A percentile compares a stretch with the other conserved stretches of the same genome.
phyloP scores from a whole-genome alignment of 2,888 invertebrate species.

The Caenorhabditis sinica region DNA sequence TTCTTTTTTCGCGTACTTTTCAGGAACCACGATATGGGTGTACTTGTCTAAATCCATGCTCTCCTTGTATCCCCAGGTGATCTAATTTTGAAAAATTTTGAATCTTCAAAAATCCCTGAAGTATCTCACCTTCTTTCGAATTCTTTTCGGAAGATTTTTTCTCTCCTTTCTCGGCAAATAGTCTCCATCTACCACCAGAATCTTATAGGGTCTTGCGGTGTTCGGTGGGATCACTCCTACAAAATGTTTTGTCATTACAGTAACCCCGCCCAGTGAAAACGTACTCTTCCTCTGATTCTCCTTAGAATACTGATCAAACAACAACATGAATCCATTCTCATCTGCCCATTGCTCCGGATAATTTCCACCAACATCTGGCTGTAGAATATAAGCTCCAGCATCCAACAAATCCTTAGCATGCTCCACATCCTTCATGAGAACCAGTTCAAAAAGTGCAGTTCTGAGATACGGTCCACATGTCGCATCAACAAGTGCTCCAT shows the following conservation, averaged over 20 bases:
- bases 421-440: conserved; percentile 11
- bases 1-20: neutral
- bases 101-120: neutral
- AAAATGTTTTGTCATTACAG: too few relatives aligned
- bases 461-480: conserved; percentile 16
- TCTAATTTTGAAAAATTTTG: conserved; percentile 1
- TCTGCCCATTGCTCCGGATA: conserved; percentile 24
- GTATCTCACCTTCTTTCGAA: neutral
- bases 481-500: conserved; percentile 33
- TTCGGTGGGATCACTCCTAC: conserved; percentile 33
- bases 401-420: conserved; percentile 14
- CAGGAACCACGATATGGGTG: conserved; percentile 35
- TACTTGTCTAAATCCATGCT: conserved; percentile 28
- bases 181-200: conserved; percentile 10
- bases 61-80: conserved; percentile 37
- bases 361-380: conserved; percentile 14
- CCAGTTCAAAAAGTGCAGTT: conserved; percentile 19
- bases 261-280: neutral
- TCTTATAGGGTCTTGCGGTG: conserved; percentile 9
- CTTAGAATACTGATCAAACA: conserved; percentile 12
- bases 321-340: conserved; percentile 15
- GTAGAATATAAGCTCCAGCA: conserved; percentile 10
- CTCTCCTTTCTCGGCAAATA: neutral
- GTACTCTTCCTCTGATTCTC: conserved; percentile 6
- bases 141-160: conserved; percentile 4